phyloP scores from a whole-genome alignment of 2,113 vertebrate genomes.

The Chinchilla lanigera region DNA sequence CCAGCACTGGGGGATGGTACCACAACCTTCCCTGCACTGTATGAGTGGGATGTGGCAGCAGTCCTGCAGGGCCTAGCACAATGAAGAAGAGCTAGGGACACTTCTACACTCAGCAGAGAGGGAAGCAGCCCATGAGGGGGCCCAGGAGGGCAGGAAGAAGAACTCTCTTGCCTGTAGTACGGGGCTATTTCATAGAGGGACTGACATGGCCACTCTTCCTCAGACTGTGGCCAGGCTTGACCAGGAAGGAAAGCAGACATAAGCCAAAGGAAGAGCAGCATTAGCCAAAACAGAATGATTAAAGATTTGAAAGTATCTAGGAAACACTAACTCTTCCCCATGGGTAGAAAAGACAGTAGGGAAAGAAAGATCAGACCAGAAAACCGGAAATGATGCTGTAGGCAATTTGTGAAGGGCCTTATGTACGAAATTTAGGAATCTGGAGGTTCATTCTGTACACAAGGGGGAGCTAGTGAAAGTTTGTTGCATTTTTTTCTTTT shows the following conservation, averaged over 20 bases:
- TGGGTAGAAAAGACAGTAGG: neutral
- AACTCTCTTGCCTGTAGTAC: neutral
- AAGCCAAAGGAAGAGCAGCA: neutral
- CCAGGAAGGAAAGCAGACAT: neutral
- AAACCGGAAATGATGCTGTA: neutral
- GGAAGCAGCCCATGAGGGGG: neutral
- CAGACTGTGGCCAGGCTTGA: neutral
- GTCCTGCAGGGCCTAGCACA: too few relatives aligned
- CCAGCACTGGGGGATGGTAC: neutral
- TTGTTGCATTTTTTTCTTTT: neutral
- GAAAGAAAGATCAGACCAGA: neutral
- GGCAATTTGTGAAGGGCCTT: neutral
- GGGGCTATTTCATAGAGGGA: neutral
- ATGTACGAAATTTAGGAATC: neutral
- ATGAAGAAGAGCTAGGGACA: neutral
- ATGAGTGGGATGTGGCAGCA: fast-evolving
- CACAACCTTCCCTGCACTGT: too few relatives aligned
- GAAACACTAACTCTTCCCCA: neutral
- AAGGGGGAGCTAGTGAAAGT: slow-evolving; percentile 21
- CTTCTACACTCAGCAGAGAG: fast-evolving
- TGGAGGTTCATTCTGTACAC: neutral
- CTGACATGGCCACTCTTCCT: neutral
- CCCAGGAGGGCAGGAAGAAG: neutral
- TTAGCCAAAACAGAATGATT: neutral
- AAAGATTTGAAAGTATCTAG: neutral